Conservation (phyloP, 2,797 vertebrate genomes). For the Labeo calbasu region DNA sequence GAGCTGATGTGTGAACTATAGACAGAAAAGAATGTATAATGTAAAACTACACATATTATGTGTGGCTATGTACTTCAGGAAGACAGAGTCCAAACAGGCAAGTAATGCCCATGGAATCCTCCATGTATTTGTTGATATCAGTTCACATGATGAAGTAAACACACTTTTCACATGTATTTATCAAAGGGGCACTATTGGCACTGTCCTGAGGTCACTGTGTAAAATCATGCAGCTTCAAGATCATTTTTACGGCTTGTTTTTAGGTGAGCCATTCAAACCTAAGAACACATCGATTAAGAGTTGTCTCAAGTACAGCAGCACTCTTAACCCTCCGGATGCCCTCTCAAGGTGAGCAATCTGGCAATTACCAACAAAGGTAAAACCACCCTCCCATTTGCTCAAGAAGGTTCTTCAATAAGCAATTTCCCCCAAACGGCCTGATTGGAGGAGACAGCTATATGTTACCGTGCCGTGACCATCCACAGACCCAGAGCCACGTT, state of each 20-base stretch:
- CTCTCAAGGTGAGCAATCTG: not conserved
- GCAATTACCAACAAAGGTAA: conserved; percentile 16
- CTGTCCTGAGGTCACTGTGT: conserved; percentile 18
- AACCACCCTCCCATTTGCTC: not conserved
- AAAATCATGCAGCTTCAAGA: conserved; percentile 14
- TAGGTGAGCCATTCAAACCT: conserved; percentile 1
- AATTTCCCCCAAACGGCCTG: conserved; percentile 2
- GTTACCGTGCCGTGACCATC: conserved; percentile 96
- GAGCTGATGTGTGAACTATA: not conserved
- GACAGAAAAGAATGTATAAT: not conserved
- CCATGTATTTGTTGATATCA: not conserved
- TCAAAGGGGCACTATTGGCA: conserved; percentile 28
- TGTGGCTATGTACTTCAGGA: not conserved
- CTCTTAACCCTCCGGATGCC: not conserved
- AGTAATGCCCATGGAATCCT: not conserved
- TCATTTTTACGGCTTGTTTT: conserved; percentile 8
- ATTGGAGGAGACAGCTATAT: conserved; percentile 34
- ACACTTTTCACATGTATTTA: not conserved
- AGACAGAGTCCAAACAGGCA: conserved; percentile 20
- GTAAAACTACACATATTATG: conserved; percentile 3
- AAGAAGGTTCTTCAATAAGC: not conserved
- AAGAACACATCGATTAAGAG: not conserved
- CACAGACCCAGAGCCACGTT: conserved; percentile 96
- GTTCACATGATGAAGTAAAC: not conserved
- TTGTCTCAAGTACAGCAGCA: conserved; percentile 7